A percentile compares a stretch with the other conserved stretches of the same genome.
These are phyloP conservation scores for Chrysemys picta DNA, from an alignment of 2,113 vertebrate genomes.

Conservation along the genomic window DNA sequence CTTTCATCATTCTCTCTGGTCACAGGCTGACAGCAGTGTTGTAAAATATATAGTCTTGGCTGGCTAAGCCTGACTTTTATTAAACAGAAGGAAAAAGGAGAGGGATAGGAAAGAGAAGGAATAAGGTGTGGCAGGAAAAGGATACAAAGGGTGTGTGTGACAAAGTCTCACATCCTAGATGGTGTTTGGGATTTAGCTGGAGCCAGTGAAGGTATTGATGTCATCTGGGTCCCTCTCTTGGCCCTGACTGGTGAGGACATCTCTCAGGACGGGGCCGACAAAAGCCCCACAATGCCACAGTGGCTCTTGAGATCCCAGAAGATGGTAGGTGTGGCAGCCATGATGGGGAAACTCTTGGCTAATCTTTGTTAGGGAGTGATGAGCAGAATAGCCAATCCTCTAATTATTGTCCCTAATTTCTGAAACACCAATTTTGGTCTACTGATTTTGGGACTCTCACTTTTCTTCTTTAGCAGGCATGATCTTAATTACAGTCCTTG, in stretches of 20 bases:
- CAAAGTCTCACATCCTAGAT: not conserved
- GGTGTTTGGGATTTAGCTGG: not conserved
- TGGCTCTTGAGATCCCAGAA: not conserved
- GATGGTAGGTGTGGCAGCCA: not conserved
- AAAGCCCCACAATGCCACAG: not conserved
- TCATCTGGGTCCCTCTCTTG: not conserved
- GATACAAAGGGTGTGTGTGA: not conserved
- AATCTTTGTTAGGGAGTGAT: not conserved
- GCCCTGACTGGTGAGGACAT: not conserved
- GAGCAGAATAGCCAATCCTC: not conserved
- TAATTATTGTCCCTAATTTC: not conserved
- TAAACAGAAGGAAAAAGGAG: not conserved
- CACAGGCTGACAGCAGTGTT: not conserved
- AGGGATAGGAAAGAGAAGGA: not conserved
- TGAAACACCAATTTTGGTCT: not conserved
- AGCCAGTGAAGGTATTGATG: not conserved
- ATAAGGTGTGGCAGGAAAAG: not conserved
- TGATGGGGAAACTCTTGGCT: not conserved
- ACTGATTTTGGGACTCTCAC: not conserved
- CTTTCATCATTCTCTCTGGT: not conserved
- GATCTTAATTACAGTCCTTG: not conserved
- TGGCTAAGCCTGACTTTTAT: not conserved
- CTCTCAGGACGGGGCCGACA: not conserved
- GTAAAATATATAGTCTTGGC: not conserved
- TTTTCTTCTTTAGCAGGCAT: not conserved